These are phyloP conservation scores for Ceyx erithaca DNA, from an alignment of 2,797 vertebrate species.

Conservation along the genomic window DNA sequence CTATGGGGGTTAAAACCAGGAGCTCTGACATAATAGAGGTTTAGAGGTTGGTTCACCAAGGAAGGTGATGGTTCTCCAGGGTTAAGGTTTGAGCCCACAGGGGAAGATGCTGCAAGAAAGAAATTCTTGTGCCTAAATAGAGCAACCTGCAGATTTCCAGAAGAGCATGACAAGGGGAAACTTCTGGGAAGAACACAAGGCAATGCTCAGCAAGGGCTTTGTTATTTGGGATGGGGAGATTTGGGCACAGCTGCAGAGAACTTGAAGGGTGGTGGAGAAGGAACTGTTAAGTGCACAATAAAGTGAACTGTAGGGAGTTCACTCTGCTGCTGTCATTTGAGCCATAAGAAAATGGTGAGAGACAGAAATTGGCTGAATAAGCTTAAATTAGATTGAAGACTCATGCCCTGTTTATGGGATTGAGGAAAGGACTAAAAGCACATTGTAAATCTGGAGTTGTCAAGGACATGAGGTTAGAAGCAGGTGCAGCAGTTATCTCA, in stretches of 20 bases:
- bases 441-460: not conserved
- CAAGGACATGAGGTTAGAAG: accelerated
- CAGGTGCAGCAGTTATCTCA: not conserved
- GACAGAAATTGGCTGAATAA: not conserved
- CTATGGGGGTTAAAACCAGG: not conserved
- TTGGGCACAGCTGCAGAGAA: not conserved
- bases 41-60: not conserved
- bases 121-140: not conserved
- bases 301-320: not conserved
- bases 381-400: not conserved
- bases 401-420: not conserved
- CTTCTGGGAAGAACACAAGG: not conserved
- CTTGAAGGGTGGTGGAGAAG: not conserved
- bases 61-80: not conserved
- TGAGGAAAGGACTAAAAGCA: not conserved
- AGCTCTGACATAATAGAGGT: not conserved
- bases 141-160: not conserved
- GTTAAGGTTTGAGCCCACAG: not conserved
- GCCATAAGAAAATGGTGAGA: not conserved
- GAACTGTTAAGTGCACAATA: not conserved
- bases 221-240: not conserved
- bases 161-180: not conserved
- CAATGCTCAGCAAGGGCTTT: not conserved
- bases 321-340: not conserved
- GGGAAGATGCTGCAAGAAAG: not conserved